These are phyloP conservation scores for Tyrannus savana DNA, from an alignment of 2,113 vertebrate species.

Conservation along the genomic window DNA sequence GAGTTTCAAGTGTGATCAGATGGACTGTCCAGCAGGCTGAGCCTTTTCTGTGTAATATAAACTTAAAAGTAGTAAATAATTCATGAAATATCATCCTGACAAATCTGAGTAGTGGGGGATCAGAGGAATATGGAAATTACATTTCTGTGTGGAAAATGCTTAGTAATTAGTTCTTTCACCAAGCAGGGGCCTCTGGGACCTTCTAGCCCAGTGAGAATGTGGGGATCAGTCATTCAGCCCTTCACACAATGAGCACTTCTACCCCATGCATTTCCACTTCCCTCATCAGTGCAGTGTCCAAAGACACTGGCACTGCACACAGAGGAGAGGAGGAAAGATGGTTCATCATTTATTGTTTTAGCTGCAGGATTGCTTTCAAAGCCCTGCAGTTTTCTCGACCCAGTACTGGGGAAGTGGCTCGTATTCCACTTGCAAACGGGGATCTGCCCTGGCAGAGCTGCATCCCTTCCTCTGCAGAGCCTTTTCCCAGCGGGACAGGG, in stretches of 20 bases:
- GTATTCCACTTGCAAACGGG: fast-evolving
- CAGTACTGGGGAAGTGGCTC: background rate
- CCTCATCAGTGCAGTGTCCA: background rate
- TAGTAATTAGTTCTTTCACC: background rate
- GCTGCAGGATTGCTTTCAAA: background rate
- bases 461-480: background rate
- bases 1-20: background rate
- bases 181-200: background rate
- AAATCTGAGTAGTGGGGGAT: background rate
- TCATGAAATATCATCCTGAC: background rate
- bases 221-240: background rate
- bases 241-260: background rate
- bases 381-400: background rate
- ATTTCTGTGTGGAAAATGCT: background rate
- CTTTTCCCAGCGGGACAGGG: background rate
- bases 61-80: background rate
- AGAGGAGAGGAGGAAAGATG: background rate
- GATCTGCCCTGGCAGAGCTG: background rate
- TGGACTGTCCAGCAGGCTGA: background rate
- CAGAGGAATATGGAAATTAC: background rate
- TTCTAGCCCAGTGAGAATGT: background rate
- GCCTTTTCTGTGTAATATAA: background rate
- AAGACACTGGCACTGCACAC: background rate
- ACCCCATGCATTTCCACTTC: background rate
- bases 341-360: background rate